Conservation (phyloP, 2,113 vertebrate species). For the Erinaceus europaeus region DNA sequence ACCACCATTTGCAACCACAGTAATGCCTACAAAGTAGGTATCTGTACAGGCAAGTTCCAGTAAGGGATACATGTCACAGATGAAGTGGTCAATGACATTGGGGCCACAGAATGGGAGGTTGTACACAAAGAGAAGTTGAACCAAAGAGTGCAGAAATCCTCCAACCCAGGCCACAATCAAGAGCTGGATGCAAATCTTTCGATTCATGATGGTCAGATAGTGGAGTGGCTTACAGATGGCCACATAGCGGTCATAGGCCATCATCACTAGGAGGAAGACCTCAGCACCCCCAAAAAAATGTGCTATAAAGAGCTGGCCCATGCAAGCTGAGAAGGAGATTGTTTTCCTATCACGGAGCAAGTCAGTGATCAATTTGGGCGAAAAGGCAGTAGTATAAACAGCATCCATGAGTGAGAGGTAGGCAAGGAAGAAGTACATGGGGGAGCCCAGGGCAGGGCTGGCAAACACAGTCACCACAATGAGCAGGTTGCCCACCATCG, state of each 20-base stretch:
- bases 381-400: slow-evolving; percentile 32
- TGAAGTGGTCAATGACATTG: background rate
- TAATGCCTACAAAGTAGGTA: slow-evolving; percentile 17
- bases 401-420: slow-evolving; percentile 56
- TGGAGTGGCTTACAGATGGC: background rate
- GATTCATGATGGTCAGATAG: background rate
- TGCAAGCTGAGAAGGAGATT: slow-evolving; percentile 54
- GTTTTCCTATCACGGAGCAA: slow-evolving; percentile 22
- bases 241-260: background rate
- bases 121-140: background rate
- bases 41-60: background rate
- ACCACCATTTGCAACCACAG: slow-evolving; percentile 54
- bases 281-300: background rate
- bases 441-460: slow-evolving; percentile 5
- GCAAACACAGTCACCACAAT: slow-evolving; percentile 21
- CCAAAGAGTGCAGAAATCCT: background rate
- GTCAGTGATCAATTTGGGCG: slow-evolving; percentile 43
- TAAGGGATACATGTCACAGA: background rate
- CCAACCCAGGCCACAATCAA: background rate
- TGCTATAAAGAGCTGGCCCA: slow-evolving; percentile 58
- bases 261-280: background rate
- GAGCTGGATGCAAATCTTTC: background rate
- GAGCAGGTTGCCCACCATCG: slow-evolving; percentile 53
- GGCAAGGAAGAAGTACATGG: slow-evolving; percentile 65
- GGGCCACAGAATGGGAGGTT: background rate